Percentiles rank a stretch among this genome's conserved stretches.
These are phyloP conservation scores for Lepidurus arcticus DNA, from an alignment of 1,140 invertebrate genomes.

Conservation along the genomic window DNA sequence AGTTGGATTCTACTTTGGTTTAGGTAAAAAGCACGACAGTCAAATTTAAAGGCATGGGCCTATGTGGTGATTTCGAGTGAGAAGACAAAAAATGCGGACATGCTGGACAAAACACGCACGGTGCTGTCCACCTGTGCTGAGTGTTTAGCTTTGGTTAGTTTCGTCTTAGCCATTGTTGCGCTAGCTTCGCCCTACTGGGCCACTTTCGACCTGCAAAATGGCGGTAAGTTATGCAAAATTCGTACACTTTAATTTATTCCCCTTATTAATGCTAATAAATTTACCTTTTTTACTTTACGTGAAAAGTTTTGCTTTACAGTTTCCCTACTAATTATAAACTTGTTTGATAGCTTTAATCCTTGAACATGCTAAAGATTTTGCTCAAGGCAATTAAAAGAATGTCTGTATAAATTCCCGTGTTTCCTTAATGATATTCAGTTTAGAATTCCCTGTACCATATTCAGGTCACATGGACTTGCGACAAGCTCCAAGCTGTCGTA, in stretches of 20 bases:
- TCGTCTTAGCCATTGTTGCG: neutral
- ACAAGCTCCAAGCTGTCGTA: neutral
- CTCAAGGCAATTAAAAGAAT: neutral
- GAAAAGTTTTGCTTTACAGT: too few species aligned
- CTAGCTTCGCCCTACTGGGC: neutral
- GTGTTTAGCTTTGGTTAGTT: constrained; percentile 11
- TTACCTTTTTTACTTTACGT: too few species aligned
- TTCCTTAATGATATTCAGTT: neutral
- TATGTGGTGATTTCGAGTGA: neutral
- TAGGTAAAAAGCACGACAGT: too few species aligned
- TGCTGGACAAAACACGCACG: neutral
- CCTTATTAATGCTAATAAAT: too few species aligned
- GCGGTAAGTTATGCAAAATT: too few species aligned
- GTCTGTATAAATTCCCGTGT: neutral
- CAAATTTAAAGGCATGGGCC: neutral
- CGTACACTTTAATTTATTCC: too few species aligned
- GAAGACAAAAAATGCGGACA: constrained; percentile 7
- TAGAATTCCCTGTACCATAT: neutral
- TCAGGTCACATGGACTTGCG: neutral
- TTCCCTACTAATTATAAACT: neutral
- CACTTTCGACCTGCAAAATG: neutral
- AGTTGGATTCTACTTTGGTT: too few species aligned
- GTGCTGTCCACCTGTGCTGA: constrained; percentile 17
- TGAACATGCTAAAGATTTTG: neutral
- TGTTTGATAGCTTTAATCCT: neutral